A percentile compares a stretch with the other conserved stretches of the same genome.
These are phyloP conservation scores for Drosophila neocordata DNA, from an alignment of 1,140 invertebrate genomes.

Conservation along the genomic window DNA sequence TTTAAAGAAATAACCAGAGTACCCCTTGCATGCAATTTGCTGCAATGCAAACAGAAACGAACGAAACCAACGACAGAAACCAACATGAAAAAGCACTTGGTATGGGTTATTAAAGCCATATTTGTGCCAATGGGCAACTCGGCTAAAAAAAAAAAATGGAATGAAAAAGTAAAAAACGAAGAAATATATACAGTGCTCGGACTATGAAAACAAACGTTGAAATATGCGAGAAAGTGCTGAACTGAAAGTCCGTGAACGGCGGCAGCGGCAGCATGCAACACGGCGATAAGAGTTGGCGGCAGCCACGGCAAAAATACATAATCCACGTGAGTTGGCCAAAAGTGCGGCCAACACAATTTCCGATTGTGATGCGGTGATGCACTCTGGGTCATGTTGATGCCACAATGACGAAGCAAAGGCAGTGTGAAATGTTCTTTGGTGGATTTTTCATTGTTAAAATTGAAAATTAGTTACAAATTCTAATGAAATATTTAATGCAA, in stretches of 20 bases:
- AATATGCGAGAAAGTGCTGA: slow-evolving; percentile 32
- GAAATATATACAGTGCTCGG: slow-evolving; percentile 5
- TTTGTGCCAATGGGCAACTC: slow-evolving; percentile 55
- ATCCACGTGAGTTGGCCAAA: slow-evolving; percentile 54
- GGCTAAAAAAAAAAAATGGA: slow-evolving; percentile 5
- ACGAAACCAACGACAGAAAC: slow-evolving; percentile 55
- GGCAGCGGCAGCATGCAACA: slow-evolving; percentile 41
- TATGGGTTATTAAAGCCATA: slow-evolving; percentile 70
- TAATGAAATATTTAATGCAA: not conserved
- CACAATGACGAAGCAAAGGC: not conserved
- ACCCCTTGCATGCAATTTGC: slow-evolving; percentile 20
- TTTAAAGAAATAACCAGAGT: slow-evolving; percentile 20
- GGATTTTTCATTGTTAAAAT: not conserved
- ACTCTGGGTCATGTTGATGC: not conserved
- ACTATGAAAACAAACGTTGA: not conserved
- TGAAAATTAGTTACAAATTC: not conserved
- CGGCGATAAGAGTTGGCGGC: slow-evolving; percentile 48
- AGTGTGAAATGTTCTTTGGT: not conserved
- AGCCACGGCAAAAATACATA: slow-evolving; percentile 60
- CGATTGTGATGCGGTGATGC: slow-evolving; percentile 4
- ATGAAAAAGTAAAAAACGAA: not conserved
- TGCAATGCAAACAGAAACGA: slow-evolving; percentile 57
- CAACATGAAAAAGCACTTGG: slow-evolving; percentile 59
- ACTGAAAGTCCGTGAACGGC: slow-evolving; percentile 35
- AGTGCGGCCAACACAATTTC: slow-evolving; percentile 5